Evolutionary conservation across 2,888 invertebrate genomes (phyloP).

Genomic region (Drosophila mettleri): DNA sequence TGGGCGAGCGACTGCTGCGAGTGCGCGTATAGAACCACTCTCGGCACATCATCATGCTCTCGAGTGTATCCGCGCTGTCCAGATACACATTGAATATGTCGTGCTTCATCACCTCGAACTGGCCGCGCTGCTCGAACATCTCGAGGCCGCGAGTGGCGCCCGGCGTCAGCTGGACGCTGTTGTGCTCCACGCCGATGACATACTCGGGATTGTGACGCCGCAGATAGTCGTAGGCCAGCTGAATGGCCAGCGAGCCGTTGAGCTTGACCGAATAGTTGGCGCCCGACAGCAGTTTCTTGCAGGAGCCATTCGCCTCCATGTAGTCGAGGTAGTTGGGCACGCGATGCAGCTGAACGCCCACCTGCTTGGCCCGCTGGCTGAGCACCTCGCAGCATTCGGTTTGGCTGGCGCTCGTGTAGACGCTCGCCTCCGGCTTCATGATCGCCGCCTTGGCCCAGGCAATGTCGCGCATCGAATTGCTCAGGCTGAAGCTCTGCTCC

Average conservation of each 20-base stretch:
- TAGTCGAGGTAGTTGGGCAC: slow-evolving; percentile 60
- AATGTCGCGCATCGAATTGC: slow-evolving; percentile 64
- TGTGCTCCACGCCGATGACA: slow-evolving; percentile 41
- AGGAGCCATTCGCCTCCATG: slow-evolving; percentile 38
- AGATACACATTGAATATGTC: slow-evolving; percentile 66
- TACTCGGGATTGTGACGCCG: slow-evolving; percentile 56
- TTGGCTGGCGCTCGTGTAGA: slow-evolving; percentile 64
- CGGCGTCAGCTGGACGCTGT: slow-evolving; percentile 49
- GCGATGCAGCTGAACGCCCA: slow-evolving; percentile 52
- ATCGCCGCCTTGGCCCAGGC: slow-evolving; percentile 73
- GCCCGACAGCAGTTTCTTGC: slow-evolving; percentile 48
- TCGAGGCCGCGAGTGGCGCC: slow-evolving; percentile 53
- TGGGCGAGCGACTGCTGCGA: slow-evolving; percentile 61
- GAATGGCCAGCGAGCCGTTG: slow-evolving; percentile 67
- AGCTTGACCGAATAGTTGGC: slow-evolving; percentile 47
- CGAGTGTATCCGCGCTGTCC: slow-evolving; percentile 64
- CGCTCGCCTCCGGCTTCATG: slow-evolving; percentile 61
- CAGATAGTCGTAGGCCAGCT: slow-evolving; percentile 64
- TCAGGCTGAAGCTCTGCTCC: slow-evolving; percentile 61
- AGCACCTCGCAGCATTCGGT: slow-evolving; percentile 65
- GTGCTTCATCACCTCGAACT: slow-evolving; percentile 59
- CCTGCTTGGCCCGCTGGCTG: slow-evolving; percentile 55
- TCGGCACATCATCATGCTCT: slow-evolving; percentile 72
- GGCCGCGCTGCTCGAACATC: slow-evolving; percentile 47
- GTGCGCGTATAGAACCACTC: slow-evolving; percentile 66